Evolutionary conservation across 2,888 invertebrate genomes (phyloP), one percentile per base, ranked within the genome.

Genomic region (Muschampia plurimacula): DNA sequence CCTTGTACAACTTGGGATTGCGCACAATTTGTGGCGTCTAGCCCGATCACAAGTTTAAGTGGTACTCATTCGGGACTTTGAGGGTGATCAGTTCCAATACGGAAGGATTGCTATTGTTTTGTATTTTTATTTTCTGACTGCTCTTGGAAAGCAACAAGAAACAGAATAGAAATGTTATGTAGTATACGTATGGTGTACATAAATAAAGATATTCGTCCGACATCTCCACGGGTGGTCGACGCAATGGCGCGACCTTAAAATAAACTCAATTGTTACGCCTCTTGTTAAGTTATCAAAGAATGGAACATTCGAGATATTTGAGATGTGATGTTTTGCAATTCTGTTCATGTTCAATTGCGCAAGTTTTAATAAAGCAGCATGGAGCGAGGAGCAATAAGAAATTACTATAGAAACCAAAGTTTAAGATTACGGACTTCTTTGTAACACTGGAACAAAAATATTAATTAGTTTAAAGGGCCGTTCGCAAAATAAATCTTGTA

Each of bases 211-310:
- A 49, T 49, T 49, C 6, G 49, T 49, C 49, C n/a, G 49, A 49
- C 49, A n/a, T 13, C 49, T n/a, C 49, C 3, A 49, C 49, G 49
- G 49, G 49, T 49, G 49, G 49, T 49, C 49, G 6, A 13, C 49
- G n/a, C 49, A 49, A 49, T 49, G 49, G 49, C 49, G 49, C 49
- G 49, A 49, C 49, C 49, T 52, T n/a, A 52, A 5, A 15, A 52
- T n/a, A 52, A 52, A 52, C 49, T 52, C 49, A 52, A 52, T 52
- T 52, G 49, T 52, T 52, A 15, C 49, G 49, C 49, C 49, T 52
- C 15, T 52, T 52, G 49, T 52, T 52, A 52, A 52, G n/a, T 15
- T 52, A n/a, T 52, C 15, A n/a, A 52, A 52, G 49, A 52, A 15
- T 52, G 49, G 49, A 52, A 52, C 15, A 15, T 15, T 52, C 49